A percentile compares a stretch with the other conserved stretches of the same genome.
These are phyloP conservation scores for Strigops habroptila DNA, from an alignment of 2,113 vertebrate genomes.

Conservation along the genomic window DNA sequence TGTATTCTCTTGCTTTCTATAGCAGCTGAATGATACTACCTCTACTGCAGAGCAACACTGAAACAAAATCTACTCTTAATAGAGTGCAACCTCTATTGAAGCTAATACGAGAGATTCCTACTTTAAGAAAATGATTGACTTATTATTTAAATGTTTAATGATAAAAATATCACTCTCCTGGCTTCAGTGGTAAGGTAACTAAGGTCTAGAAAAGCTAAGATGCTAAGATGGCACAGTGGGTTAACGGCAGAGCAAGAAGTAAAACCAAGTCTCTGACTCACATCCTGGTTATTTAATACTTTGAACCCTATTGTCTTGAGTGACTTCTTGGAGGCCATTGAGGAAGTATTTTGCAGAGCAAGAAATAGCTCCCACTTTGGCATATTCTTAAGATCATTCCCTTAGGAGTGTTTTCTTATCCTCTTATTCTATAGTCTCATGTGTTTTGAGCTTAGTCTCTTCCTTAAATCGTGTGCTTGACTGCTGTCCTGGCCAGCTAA, in stretches of 20 bases:
- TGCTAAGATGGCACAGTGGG: neutral
- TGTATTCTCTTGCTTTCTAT: neutral
- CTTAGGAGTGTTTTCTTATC: slow-evolving; percentile 14
- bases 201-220: neutral
- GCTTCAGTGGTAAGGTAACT: neutral
- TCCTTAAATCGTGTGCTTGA: neutral
- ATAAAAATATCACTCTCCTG: neutral
- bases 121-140: neutral
- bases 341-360: slow-evolving; percentile 45
- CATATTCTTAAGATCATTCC: slow-evolving; percentile 13
- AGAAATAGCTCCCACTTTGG: slow-evolving; percentile 23
- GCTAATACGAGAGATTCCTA: neutral
- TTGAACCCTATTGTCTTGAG: slow-evolving; percentile 24
- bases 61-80: neutral
- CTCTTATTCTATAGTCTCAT: neutral
- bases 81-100: neutral
- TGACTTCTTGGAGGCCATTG: slow-evolving; percentile 27
- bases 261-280: neutral
- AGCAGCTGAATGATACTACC: neutral
- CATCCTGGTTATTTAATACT: neutral
- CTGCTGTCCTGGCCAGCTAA: neutral
- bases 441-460: slow-evolving; percentile 2
- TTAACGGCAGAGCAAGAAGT: neutral
- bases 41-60: neutral
- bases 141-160: neutral